Percentiles rank a stretch among this genome's conserved stretches.
These are phyloP conservation scores for Andrena cerasifolii DNA, from an alignment of 1,140 invertebrate species.

Conservation along the genomic window DNA sequence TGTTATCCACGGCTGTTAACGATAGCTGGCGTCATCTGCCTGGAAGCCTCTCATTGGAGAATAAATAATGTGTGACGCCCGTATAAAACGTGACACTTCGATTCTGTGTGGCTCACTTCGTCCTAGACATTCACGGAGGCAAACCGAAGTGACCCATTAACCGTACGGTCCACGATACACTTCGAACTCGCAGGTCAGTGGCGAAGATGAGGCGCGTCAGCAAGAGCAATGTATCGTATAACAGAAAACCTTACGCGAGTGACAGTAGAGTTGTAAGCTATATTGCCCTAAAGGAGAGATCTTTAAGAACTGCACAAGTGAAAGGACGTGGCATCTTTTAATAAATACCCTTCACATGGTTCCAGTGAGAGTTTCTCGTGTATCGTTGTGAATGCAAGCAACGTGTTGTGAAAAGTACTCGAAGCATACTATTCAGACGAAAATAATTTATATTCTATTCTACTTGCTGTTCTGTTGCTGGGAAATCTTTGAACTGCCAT, in stretches of 20 bases:
- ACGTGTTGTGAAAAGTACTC: neutral
- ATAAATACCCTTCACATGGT: no score
- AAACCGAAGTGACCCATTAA: constrained; percentile 31
- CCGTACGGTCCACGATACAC: neutral
- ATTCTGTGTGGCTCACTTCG: constrained; percentile 32
- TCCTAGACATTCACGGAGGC: neutral
- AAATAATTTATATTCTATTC: constrained; percentile 7
- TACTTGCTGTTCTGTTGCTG: no score
- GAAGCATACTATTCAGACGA: neutral
- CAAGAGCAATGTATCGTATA: no score
- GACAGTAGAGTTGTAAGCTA: no score
- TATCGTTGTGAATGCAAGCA: neutral
- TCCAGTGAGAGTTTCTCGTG: neutral
- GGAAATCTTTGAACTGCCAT: no score
- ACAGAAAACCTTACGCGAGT: no score
- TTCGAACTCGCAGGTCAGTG: constrained; percentile 50
- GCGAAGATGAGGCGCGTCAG: neutral
- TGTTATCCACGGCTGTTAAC: neutral
- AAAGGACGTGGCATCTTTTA: no score
- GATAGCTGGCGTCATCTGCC: neutral
- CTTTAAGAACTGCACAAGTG: no score
- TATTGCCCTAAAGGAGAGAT: no score
- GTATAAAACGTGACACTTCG: constrained; percentile 46
- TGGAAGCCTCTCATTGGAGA: neutral
- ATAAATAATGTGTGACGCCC: constrained; percentile 38